These are phyloP conservation scores for Lepidurus arcticus DNA, from an alignment of 1,140 invertebrate genomes.

Conservation along the genomic window DNA sequence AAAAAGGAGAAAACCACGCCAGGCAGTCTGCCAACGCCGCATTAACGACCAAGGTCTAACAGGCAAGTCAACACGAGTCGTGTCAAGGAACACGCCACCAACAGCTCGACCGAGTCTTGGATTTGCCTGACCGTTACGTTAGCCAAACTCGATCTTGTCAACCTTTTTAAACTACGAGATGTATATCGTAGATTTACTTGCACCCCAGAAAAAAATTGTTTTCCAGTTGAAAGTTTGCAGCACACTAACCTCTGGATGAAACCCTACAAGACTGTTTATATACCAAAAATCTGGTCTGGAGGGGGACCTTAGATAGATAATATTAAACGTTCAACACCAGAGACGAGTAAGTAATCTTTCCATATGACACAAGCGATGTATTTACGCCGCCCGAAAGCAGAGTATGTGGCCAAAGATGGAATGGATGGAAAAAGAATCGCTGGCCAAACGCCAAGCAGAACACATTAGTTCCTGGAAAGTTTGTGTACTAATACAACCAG, in stretches of 20 bases:
- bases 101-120: background rate
- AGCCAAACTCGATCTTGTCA: no score
- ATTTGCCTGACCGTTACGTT: background rate
- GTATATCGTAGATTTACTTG: no score
- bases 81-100: constrained; percentile 9
- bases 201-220: background rate
- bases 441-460: background rate
- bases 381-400: background rate
- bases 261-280: background rate
- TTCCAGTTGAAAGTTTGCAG: background rate
- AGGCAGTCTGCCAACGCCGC: constrained; percentile 20
- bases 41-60: constrained; percentile 15
- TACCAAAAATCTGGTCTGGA: no score
- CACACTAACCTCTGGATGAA: background rate
- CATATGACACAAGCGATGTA: no score
- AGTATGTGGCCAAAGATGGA: background rate
- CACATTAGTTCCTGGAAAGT: background rate
- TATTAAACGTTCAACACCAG: no score
- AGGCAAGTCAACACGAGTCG: constrained; percentile 18
- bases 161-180: no score
- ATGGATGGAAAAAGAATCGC: background rate
- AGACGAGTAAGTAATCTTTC: no score
- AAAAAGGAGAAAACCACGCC: background rate
- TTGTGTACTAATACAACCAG: background rate
- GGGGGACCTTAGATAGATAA: no score